Evolutionary conservation across 37 sponge, comb jelly and placozoan species (phyloP), one percentile per base, ranked within the genome.

Genomic region (Eunapius fragilis): DNA sequence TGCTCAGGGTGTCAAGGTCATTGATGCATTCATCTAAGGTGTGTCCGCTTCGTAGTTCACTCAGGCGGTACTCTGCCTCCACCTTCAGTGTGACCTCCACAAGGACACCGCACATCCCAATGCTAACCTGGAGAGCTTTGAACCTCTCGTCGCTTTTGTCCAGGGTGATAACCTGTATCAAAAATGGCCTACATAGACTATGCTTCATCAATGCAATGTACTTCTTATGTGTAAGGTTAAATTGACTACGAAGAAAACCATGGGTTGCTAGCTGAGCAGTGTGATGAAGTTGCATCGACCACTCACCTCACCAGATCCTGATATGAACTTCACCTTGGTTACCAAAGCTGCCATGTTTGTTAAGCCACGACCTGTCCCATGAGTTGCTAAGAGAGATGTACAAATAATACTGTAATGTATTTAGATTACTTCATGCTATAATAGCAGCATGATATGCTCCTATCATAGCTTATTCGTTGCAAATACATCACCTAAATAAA

Each of bases 81-180:
- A 89, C 90, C 69, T 84, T 79, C 47, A 89, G 3, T 24, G 90
- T 89, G 11, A 89, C 81, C 75, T 89, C 76, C 14, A 81, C 33
- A 4, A 89, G 14, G 12, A 89, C 80, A 11, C 90, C 90, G 67
- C 84, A 80, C 85, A 89, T 79, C 26, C 90, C 90, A 76, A 89
- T 80, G 80, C 75, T 89, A 34, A 89, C 90, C 47, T 85, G 85
- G 30, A 85, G 85, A 36, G 90, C 90, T 72, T 41, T 85, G 75
- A 89, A 84, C 31, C 22, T 80, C 27, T 79, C 80, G 11, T 80
- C 81, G 24, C 70, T 72, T 36, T 72, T 37, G 73, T 50, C 27
- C 17, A 83, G 67, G 3, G 79, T 72, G 37, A 89, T 71, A 50
- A 83, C 58, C 89, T 89, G 41, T 35, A 67, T n/a, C n/a, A n/a